Evolutionary conservation across 1,140 invertebrate species (phyloP), one percentile per base, ranked within the genome.

Genomic region (Drosophila ironensis): DNA sequence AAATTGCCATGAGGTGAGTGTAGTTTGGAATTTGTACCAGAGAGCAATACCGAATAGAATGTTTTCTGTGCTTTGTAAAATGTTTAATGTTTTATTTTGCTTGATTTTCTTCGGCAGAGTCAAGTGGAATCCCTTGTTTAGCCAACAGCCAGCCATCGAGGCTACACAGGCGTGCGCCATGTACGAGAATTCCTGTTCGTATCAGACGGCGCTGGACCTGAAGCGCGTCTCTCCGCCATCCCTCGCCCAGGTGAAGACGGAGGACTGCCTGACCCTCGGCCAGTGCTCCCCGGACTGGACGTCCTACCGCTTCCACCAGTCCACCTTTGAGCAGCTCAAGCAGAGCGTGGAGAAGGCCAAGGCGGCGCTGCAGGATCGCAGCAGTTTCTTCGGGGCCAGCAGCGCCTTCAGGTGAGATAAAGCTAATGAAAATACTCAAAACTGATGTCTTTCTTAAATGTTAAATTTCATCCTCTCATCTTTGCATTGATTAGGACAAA

Each of bases 111-210:
- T 2, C 0, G 0, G 0, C 50, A 89, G 87, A 84, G 78, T 89
- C 84, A 89, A 89, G 87, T 89, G 87, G 87, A 84, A 87, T 72
- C 80, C 76, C 28, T 60, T 74, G 76, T 72, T 57, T 22, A 72
- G 69, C 68, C 86, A 88, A 72, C 72, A 88, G 60, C 71, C 74
- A 59, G 40, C 77, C 64, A 69, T 60, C 35, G 67, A 74, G 57
- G 70, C 54, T 71, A 48, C 53, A 20, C 57, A 63, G 46, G 66
- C 73, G 50, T 67, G 67, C 72, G 72, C 57, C 77, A 96, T 96
- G 95, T 97, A 96, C 93, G 96, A 97, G 92, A 96, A 95, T 91
- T 94, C 95, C 80, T 96, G 95, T 92, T 96, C 95, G 90, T 96
- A 96, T 91, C 95, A 95, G 89, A 95, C 94, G 89, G 95, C 95